These are phyloP conservation scores for Diploptera punctata DNA, from an alignment of 2,888 invertebrate genomes.

Conservation along the genomic window DNA sequence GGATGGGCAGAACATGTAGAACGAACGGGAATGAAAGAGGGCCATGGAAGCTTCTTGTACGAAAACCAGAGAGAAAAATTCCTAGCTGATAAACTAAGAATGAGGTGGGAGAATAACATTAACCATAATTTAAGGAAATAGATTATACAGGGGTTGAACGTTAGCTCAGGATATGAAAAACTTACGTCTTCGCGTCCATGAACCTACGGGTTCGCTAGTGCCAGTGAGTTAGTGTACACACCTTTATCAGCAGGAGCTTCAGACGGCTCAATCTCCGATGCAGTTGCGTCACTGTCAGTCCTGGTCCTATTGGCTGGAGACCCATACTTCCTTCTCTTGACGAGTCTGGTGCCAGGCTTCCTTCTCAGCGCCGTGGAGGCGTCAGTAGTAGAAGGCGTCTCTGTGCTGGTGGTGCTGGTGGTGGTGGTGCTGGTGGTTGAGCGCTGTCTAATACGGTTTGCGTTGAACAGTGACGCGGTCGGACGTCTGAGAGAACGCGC, in stretches of 20 bases:
- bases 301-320: neutral
- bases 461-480: slow-evolving; percentile 16
- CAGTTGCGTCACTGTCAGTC: slow-evolving; percentile 18
- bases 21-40: too few species aligned
- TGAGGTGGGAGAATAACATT: too few species aligned
- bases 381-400: slow-evolving; percentile 31
- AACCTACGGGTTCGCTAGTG: too few species aligned
- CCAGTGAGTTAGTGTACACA: too few species aligned
- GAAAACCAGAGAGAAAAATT: too few species aligned
- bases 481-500: neutral
- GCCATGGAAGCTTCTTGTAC: too few species aligned
- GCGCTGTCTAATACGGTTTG: slow-evolving; percentile 8
- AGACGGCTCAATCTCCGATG: neutral
- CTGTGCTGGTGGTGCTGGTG: slow-evolving; percentile 44
- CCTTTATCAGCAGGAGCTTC: neutral
- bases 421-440: slow-evolving; percentile 41
- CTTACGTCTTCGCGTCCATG: too few species aligned
- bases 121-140: too few species aligned
- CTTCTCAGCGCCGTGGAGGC: neutral
- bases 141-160: too few species aligned
- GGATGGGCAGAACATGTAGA: too few species aligned
- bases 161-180: too few species aligned
- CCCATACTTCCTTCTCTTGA: slow-evolving; percentile 19
- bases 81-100: too few species aligned
- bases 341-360: slow-evolving; percentile 7